Conservation (phyloP, 2,888 invertebrate genomes). For the Drosophila helvetica region DNA sequence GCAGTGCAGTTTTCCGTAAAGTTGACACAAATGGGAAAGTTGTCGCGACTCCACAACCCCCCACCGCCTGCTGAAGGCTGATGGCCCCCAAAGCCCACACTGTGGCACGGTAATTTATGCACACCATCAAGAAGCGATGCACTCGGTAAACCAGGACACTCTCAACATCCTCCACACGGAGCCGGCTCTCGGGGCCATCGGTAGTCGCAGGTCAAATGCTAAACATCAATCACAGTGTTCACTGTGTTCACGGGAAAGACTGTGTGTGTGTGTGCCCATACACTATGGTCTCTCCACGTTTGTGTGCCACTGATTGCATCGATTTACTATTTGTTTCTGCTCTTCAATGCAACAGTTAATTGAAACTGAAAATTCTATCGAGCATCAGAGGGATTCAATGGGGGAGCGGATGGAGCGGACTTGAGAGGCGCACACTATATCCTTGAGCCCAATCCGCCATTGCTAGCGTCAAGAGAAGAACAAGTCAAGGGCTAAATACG, state of each 20-base stretch:
- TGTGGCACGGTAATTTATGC: constrained; percentile 61
- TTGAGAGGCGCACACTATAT: neutral
- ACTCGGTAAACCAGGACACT: constrained; percentile 38
- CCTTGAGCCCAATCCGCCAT: no score
- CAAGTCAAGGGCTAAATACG: no score
- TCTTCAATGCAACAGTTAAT: constrained; percentile 31
- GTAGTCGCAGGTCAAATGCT: constrained; percentile 46
- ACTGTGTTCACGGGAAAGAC: neutral
- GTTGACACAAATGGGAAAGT: constrained; percentile 35
- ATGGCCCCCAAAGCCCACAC: no score
- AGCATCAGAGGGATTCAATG: no score
- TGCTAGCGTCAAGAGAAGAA: no score
- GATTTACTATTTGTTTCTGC: constrained; percentile 30
- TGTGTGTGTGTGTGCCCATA: neutral
- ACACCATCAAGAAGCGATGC: constrained; percentile 54
- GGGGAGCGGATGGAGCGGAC: neutral
- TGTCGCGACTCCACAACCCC: neutral
- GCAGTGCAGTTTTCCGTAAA: constrained; percentile 24
- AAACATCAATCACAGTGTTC: constrained; percentile 49
- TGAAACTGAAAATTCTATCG: constrained; percentile 28
- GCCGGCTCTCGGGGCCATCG: neutral
- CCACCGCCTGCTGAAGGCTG: no score
- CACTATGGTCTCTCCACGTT: neutral
- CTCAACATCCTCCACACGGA: no score
- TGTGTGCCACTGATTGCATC: constrained; percentile 8